Evolutionary conservation across 2,797 vertebrate genomes (phyloP).

Genomic region (Octomys mimax): DNA sequence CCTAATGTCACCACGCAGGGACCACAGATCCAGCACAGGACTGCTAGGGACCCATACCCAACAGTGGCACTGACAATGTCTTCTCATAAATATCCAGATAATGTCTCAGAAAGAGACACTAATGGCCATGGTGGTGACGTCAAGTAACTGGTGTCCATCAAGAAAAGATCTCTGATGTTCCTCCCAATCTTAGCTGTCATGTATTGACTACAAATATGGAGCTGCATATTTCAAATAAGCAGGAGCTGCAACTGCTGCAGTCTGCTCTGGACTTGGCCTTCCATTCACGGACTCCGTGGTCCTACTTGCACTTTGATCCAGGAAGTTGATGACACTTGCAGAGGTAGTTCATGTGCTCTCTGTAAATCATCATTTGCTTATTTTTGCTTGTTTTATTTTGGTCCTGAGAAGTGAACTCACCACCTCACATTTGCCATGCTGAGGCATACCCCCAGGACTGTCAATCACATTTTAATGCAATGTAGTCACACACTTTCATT

Average conservation of each 20-base stretch:
- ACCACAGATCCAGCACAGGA: background rate
- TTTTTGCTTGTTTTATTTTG: no score
- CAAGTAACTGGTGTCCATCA: background rate
- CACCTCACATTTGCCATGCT: no score
- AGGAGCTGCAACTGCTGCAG: background rate
- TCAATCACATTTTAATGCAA: background rate
- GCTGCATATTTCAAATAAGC: no score
- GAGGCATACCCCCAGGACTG: background rate
- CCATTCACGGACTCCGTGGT: background rate
- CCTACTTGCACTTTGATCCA: background rate
- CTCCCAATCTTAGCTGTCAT: background rate
- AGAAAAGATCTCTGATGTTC: background rate
- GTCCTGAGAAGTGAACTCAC: no score
- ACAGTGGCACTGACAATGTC: no score
- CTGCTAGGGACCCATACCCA: background rate
- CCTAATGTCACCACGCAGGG: background rate
- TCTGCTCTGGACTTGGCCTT: background rate
- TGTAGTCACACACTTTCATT: background rate
- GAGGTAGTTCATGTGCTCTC: no score
- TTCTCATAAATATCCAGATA: background rate
- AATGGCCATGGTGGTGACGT: fast-evolving
- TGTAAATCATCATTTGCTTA: no score
- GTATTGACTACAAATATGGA: background rate
- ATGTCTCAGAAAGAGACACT: background rate
- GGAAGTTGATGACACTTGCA: background rate